Evolutionary conservation across 1,140 invertebrate genomes (phyloP), one percentile per base, ranked within the genome.

Genomic region (Himalopsyche phryganea): DNA sequence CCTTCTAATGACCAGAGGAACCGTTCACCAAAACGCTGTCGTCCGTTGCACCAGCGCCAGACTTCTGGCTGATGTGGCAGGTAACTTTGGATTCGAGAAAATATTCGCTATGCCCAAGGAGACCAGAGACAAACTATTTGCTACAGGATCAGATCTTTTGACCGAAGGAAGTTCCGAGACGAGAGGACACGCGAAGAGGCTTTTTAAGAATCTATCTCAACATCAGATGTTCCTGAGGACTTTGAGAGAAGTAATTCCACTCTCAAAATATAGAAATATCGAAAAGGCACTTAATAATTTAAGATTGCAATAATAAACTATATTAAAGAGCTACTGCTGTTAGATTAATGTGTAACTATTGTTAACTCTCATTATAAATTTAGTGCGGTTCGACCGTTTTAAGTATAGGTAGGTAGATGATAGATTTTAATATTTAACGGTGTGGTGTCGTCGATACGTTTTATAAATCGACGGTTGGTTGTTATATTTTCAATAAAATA

Each of bases 141-240:
- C 85, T 15, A 84, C 88, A 0, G 86, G 87, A 2, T 90, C 92
- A 0, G 90, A 90, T 66, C 83, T 95, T 55, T 72, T 94, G 1
- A 86, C 85, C 6, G 95, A 98, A 71, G 89, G 91, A 10, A 91
- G 87, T 69, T 80, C 91, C 14, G 90, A 94, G 60, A 90, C 93
- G 0, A 85, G 95, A 80, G 79, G 71, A 72, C 85, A 82, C 71
- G 86, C 86, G 1, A 81, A 86, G 36, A 80, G 81, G 48, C 77
- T 90, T 11, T 84, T 87, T 60, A 74, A 79, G 9, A 68, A 77
- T 0, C 69, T 90, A 7, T 80, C 85, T 50, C 71, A 80, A 7
- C 84, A 90, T 69, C 66, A 70, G 1, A 76, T 80, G 13, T 89
- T 89, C 68, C 80, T 84, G 50, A 80, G 80, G 49, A 71, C 85